Evolutionary conservation across 2,113 vertebrate genomes (phyloP).

Genomic region (Lethenteron camtschaticum): DNA sequence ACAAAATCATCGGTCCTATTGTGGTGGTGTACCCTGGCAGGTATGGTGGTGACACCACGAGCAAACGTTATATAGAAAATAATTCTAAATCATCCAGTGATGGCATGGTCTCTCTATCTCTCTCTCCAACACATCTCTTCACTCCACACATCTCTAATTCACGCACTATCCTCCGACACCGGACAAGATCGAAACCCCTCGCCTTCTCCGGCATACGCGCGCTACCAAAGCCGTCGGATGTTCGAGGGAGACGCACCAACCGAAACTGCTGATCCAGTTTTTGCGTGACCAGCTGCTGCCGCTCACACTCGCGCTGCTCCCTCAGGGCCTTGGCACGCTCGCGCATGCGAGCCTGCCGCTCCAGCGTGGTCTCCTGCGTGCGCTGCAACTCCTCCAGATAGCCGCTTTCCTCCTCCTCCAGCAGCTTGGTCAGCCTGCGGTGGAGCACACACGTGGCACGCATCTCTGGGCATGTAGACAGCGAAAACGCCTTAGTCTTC

Average conservation of each 20-base stretch:
- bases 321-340: slow-evolving; percentile 25
- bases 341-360: slow-evolving; percentile 35
- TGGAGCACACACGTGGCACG: slow-evolving; percentile 1
- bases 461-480: too few species aligned
- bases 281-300: slow-evolving; percentile 31
- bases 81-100: too few species aligned
- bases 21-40: too few species aligned
- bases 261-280: slow-evolving; percentile 61
- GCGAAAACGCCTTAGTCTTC: too few species aligned
- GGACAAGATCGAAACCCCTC: slow-evolving; percentile 15
- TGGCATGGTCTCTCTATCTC: too few species aligned
- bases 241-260: slow-evolving; percentile 16
- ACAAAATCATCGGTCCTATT: too few species aligned
- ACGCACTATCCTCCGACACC: not conserved
- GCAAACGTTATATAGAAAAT: too few species aligned
- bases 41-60: too few species aligned
- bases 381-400: slow-evolving; percentile 31
- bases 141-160: too few species aligned
- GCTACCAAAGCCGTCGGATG: slow-evolving; percentile 7
- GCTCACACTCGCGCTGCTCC: slow-evolving; percentile 37
- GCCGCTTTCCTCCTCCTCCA: slow-evolving; percentile 40
- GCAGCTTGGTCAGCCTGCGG: slow-evolving; percentile 35
- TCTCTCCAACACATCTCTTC: too few species aligned
- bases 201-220: slow-evolving; percentile 13
- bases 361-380: slow-evolving; percentile 24